Evolutionary conservation across 2,888 invertebrate species (phyloP).

Genomic region (Tubulanus polymorphus): DNA sequence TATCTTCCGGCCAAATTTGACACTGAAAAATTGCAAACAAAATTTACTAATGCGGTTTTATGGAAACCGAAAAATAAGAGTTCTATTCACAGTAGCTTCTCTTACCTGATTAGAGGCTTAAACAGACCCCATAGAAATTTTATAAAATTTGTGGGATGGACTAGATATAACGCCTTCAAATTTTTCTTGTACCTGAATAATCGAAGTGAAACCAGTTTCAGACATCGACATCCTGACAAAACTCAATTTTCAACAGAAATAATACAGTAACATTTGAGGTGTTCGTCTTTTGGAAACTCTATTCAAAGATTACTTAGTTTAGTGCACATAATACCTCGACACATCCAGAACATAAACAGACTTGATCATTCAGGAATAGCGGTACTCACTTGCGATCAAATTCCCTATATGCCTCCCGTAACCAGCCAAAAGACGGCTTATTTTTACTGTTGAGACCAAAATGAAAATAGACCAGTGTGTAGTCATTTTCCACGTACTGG

Average conservation of each 20-base stretch:
- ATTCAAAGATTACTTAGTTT: no score
- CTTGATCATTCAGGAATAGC: not conserved
- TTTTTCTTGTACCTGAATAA: conserved; percentile 85
- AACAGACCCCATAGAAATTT: conserved; percentile 88
- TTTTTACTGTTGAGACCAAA: conserved; percentile 92
- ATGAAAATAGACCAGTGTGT: conserved; percentile 96
- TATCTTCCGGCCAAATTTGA: conserved; percentile 96
- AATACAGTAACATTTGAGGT: no score
- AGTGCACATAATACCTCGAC: no score
- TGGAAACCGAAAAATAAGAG: no score
- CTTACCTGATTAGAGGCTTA: conserved; percentile 81
- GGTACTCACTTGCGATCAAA: conserved; percentile 79
- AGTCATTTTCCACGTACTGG: conserved; percentile 97
- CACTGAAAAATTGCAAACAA: conserved; percentile 66
- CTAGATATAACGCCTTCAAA: conserved; percentile 93
- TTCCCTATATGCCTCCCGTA: conserved; percentile 94
- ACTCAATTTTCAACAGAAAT: no score
- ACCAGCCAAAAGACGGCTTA: conserved; percentile 91
- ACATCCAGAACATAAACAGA: not conserved
- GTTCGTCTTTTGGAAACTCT: no score
- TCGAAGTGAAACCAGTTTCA: not conserved
- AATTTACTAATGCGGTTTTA: conserved; percentile 4
- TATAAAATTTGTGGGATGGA: conserved; percentile 97
- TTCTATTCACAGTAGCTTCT: no score
- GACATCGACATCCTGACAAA: not conserved